phyloP scores from a whole-genome alignment of 2,113 vertebrate genomes.

The Ophthalmolycus amberensis region DNA sequence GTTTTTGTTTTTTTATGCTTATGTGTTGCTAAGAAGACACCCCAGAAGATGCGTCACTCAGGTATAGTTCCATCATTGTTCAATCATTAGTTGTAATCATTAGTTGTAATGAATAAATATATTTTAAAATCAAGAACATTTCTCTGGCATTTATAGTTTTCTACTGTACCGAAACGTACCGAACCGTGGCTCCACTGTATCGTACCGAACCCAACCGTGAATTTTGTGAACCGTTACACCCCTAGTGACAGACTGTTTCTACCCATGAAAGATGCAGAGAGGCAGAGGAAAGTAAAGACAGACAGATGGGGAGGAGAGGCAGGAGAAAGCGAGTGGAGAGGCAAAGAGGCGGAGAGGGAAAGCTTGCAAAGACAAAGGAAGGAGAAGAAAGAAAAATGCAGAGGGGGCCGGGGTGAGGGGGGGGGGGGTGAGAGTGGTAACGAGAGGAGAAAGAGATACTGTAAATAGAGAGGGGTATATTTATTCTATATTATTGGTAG shows the following conservation, averaged over 20 bases:
- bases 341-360: constrained; percentile 12
- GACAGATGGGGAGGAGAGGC: constrained; percentile 8
- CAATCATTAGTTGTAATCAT: no score
- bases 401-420: not conserved
- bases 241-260: constrained; percentile 36
- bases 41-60: no score
- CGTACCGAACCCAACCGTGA: no score
- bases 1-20: no score
- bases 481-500: constrained; percentile 9
- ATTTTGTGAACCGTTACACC: no score
- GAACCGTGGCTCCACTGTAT: no score
- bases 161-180: no score
- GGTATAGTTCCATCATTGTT: no score
- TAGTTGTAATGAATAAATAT: no score
- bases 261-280: constrained; percentile 35
- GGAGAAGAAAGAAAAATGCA: constrained; percentile 17
- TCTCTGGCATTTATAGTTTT: no score
- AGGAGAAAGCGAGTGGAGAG: not conserved
- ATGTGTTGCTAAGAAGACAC: no score
- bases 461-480: not conserved
- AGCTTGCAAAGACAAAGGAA: constrained; percentile 2
- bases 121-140: no score
- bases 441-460: not conserved
- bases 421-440: not conserved
- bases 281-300: constrained; percentile 13